Evolutionary conservation across 92 coral and sea anemone genomes (phyloP).

Genomic region (Micromussa lordhowensis): DNA sequence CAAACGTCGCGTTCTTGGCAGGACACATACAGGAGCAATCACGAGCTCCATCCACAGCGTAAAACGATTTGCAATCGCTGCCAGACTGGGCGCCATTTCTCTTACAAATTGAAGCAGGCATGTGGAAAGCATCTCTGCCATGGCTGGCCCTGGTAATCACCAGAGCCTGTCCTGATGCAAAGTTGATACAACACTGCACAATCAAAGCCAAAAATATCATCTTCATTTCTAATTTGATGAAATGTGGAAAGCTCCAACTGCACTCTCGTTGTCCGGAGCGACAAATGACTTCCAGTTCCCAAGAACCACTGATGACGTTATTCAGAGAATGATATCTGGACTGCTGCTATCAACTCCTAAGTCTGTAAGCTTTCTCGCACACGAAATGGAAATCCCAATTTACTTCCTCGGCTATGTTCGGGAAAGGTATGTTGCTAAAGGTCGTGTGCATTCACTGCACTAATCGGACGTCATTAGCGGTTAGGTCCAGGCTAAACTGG

Average conservation of each 20-base stretch:
- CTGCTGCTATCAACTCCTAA: neutral
- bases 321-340: neutral
- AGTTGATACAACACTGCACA: neutral
- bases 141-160: neutral
- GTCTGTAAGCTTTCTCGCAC: neutral
- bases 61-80: neutral
- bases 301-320: neutral
- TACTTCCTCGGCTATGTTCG: neutral
- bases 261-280: neutral
- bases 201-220: neutral
- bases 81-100: neutral
- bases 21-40: conserved; percentile 2
- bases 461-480: neutral
- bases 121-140: neutral
- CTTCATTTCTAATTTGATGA: conserved; percentile 2
- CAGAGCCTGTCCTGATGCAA: neutral
- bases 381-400: neutral
- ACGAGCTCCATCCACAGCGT: neutral
- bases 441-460: neutral
- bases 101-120: neutral
- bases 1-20: neutral
- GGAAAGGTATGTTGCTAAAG: neutral
- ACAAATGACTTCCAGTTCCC: neutral
- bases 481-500: neutral
- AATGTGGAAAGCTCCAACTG: neutral